A percentile compares a stretch with the other conserved stretches of the same genome.
These are phyloP conservation scores for Selenia dentaria DNA, from an alignment of 2,888 invertebrate species.

Conservation along the genomic window DNA sequence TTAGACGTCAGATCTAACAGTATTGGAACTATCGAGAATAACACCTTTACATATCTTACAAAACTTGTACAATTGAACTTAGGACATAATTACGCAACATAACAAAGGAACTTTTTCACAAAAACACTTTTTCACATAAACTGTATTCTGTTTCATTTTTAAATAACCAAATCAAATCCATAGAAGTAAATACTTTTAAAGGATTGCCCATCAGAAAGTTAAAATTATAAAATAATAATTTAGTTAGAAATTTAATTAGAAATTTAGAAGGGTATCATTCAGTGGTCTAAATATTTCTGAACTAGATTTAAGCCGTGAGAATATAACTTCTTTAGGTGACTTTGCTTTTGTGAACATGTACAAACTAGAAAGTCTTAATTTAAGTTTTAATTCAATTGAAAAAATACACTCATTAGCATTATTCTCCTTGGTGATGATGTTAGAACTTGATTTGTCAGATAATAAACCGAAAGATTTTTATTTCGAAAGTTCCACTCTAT, in stretches of 20 bases:
- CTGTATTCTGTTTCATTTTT: slow-evolving; percentile 13
- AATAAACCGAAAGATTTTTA: slow-evolving; percentile 15
- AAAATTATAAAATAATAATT: slow-evolving; percentile 12
- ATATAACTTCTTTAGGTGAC: too few relatives aligned
- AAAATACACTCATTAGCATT: too few relatives aligned
- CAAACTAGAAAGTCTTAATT: too few relatives aligned
- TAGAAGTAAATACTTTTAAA: slow-evolving; percentile 19
- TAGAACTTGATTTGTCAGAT: slow-evolving; percentile 18
- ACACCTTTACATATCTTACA: slow-evolving; percentile 1
- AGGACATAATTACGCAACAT: slow-evolving; percentile 14
- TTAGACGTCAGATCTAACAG: slow-evolving; percentile 4
- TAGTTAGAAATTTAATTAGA: too few relatives aligned
- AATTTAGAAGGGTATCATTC: slow-evolving; percentile 16
- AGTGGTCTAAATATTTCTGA: too few relatives aligned
- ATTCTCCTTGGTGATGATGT: too few relatives aligned
- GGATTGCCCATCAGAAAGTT: too few relatives aligned
- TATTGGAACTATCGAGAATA: background rate
- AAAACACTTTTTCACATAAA: too few relatives aligned
- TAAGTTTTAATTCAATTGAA: too few relatives aligned
- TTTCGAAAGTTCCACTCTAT: too few relatives aligned
- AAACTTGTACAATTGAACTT: slow-evolving; percentile 18
- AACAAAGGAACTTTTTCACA: slow-evolving; percentile 12
- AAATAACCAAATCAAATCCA: slow-evolving; percentile 15
- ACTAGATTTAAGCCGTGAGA: too few relatives aligned
- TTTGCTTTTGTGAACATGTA: too few relatives aligned